Percentiles rank a stretch among this genome's conserved stretches.
Evolutionary conservation across 2,888 invertebrate genomes (phyloP).

Genomic region (Mythimna lalbum): DNA sequence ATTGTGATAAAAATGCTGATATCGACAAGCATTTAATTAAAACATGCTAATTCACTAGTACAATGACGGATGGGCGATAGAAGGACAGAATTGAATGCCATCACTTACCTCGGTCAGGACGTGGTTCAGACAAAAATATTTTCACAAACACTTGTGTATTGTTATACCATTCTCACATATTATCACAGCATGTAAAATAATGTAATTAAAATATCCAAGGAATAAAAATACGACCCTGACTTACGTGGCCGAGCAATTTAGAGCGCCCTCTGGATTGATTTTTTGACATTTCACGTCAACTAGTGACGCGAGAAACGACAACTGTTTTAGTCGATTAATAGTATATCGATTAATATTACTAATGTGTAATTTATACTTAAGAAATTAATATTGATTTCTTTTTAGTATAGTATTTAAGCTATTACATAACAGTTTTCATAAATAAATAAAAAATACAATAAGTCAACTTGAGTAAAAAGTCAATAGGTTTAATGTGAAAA

Average conservation of each 20-base stretch:
- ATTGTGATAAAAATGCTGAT: slow-evolving; percentile 77
- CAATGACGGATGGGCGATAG: slow-evolving; percentile 82
- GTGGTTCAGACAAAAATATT: slow-evolving; percentile 77
- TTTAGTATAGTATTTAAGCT: not conserved
- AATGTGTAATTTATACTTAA: not conserved
- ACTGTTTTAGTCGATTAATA: slow-evolving; percentile 33
- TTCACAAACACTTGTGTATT: slow-evolving; percentile 76
- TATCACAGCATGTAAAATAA: slow-evolving; percentile 80
- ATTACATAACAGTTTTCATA: not conserved
- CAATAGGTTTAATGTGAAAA: too few species aligned
- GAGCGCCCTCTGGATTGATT: slow-evolving; percentile 88
- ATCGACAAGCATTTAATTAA: slow-evolving; percentile 80
- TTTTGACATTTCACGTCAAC: slow-evolving; percentile 82
- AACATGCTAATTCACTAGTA: slow-evolving; percentile 86
- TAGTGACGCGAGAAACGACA: slow-evolving; percentile 41
- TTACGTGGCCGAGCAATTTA: slow-evolving; percentile 89
- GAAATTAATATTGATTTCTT: too few species aligned
- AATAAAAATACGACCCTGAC: slow-evolving; percentile 89
- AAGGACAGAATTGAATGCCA: slow-evolving; percentile 60
- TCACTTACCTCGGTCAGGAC: slow-evolving; percentile 79
- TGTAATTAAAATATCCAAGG: slow-evolving; percentile 81
- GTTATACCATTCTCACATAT: slow-evolving; percentile 85
- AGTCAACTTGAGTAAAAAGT: too few species aligned
- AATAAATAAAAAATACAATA: too few species aligned
- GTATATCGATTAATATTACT: not conserved